phyloP scores from a whole-genome alignment of 2,797 vertebrate genomes.

The Darevskia nairensis region DNA sequence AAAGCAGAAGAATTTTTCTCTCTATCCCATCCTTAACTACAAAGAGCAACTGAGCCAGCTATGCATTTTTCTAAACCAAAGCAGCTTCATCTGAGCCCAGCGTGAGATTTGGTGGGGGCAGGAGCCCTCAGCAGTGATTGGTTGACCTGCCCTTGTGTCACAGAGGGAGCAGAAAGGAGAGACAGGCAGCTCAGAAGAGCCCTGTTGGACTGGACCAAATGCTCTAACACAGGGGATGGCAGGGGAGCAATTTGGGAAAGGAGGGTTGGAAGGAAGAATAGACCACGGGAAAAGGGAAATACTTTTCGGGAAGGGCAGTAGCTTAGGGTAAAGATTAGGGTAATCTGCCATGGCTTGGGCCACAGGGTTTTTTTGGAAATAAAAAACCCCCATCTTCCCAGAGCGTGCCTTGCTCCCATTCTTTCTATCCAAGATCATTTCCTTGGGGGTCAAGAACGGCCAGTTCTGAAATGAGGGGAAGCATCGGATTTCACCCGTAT shows the following conservation, averaged over 20 bases:
- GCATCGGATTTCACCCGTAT: background rate
- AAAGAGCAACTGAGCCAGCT: background rate
- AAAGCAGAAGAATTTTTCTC: too few species aligned
- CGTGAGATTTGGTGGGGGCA: background rate
- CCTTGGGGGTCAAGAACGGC: background rate
- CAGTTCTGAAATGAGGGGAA: background rate
- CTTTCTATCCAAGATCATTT: background rate
- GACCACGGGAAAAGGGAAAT: too few species aligned
- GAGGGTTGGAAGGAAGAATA: too few species aligned
- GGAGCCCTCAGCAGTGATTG: background rate
- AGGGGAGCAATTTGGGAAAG: too few species aligned
- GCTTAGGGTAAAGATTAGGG: too few species aligned
- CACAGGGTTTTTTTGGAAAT: background rate
- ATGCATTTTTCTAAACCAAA: background rate
- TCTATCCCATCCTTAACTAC: too few species aligned
- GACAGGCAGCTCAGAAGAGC: background rate
- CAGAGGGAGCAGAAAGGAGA: background rate
- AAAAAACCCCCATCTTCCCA: background rate
- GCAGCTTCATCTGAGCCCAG: background rate
- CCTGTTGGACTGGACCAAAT: background rate
- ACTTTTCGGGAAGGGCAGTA: too few species aligned
- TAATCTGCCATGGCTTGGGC: background rate
- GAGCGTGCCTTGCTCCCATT: background rate
- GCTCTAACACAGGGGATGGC: too few species aligned
- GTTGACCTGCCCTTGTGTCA: background rate